Percentiles rank a stretch among this genome's conserved stretches.
phyloP scores from a whole-genome alignment of 1,140 invertebrate genomes.

The Coptotermes formosanus region DNA sequence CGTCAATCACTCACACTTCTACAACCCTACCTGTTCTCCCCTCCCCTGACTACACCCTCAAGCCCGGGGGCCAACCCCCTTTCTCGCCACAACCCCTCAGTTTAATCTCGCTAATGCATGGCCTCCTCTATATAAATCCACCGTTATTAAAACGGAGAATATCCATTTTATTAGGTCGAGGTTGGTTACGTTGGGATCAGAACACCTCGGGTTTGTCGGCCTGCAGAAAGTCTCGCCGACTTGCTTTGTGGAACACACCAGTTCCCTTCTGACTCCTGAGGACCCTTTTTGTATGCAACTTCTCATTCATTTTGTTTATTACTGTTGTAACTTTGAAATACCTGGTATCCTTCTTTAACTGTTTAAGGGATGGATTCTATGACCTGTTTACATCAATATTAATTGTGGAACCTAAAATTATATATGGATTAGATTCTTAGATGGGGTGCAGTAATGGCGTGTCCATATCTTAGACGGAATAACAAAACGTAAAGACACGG shows the following conservation, averaged over 20 bases:
- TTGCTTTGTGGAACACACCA: background rate
- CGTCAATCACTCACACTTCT: slow-evolving; percentile 17
- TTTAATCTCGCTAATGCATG: slow-evolving; percentile 14
- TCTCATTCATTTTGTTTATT: no score
- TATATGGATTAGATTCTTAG: no score
- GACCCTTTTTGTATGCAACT: no score
- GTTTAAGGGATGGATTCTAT: no score
- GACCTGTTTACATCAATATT: no score
- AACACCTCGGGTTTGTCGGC: background rate
- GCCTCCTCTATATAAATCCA: slow-evolving; percentile 13
- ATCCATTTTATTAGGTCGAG: slow-evolving; percentile 18
- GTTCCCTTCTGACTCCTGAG: no score
- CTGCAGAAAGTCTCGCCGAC: background rate
- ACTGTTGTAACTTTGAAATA: no score
- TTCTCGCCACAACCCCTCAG: background rate
- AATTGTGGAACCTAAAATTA: no score
- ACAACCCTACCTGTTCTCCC: background rate
- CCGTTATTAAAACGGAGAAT: slow-evolving; percentile 16
- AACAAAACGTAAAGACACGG: no score
- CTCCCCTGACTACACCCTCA: background rate
- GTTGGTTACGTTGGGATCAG: background rate
- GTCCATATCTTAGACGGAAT: no score
- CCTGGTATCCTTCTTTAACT: no score
- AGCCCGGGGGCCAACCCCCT: background rate
- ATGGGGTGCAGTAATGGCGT: no score